These are phyloP conservation scores for Ormyrus pomaceus DNA, from an alignment of 2,888 invertebrate genomes.

Conservation along the genomic window DNA sequence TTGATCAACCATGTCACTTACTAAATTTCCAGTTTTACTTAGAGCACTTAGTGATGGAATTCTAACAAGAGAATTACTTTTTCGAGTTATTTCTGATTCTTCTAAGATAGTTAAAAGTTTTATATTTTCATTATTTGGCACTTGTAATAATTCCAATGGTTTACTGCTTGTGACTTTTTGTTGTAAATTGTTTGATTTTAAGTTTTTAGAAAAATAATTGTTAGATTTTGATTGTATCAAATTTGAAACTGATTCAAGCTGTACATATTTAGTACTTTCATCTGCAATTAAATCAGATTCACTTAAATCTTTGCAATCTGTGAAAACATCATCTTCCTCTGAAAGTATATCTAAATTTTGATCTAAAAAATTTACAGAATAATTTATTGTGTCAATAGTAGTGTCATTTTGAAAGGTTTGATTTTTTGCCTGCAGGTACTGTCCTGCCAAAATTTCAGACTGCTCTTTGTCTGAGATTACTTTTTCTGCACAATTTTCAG, in stretches of 20 bases:
- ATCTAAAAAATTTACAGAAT: slow-evolving; percentile 44
- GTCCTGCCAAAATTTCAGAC: slow-evolving; percentile 50
- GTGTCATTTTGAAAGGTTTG: not conserved
- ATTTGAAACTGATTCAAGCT: slow-evolving; percentile 2
- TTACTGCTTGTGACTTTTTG: not conserved
- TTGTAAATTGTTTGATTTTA: slow-evolving; percentile 23
- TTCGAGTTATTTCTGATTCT: slow-evolving; percentile 42
- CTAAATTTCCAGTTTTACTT: slow-evolving; percentile 13
- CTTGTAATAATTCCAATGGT: not conserved
- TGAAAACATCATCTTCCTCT: slow-evolving; percentile 43
- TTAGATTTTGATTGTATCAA: slow-evolving; percentile 9
- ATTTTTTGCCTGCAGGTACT: not conserved
- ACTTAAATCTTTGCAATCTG: slow-evolving; percentile 39
- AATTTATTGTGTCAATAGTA: slow-evolving; percentile 29
- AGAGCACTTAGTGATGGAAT: not conserved
- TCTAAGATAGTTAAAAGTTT: slow-evolving; percentile 40
- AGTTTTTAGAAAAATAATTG: slow-evolving; percentile 32
- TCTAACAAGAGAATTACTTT: slow-evolving; percentile 26
- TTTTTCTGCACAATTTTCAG: slow-evolving; percentile 37
- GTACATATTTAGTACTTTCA: slow-evolving; percentile 48
- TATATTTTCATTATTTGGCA: slow-evolving; percentile 1
- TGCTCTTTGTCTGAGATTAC: not conserved
- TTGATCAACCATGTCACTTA: slow-evolving; percentile 15
- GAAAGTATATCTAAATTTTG: slow-evolving; percentile 51
- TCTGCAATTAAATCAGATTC: slow-evolving; percentile 3